Conservation (phyloP, 1,140 invertebrate species). For the Lucilia cuprina region DNA sequence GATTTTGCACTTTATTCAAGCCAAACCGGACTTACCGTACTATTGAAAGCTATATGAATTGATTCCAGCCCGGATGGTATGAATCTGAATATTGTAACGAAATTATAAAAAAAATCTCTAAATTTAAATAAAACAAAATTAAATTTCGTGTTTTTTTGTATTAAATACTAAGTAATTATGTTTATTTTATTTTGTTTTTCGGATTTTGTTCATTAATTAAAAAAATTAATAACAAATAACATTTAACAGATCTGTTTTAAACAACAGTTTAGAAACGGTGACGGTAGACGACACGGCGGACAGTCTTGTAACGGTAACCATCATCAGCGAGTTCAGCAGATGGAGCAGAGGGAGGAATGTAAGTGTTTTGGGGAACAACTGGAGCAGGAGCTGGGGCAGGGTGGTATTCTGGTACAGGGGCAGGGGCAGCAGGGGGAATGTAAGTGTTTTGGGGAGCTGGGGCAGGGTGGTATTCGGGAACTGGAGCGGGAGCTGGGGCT, state of each 20-base stretch:
- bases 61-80: too few relatives aligned
- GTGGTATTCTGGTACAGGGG: not conserved
- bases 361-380: not conserved
- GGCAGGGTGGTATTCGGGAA: not conserved
- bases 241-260: not conserved
- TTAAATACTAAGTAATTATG: not conserved
- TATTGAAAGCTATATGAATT: too few relatives aligned
- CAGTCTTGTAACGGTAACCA: constrained; percentile 52
- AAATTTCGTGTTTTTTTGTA: not conserved
- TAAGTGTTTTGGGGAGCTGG: not conserved
- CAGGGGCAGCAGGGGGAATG: constrained; percentile 9
- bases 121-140: too few relatives aligned
- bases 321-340: constrained; percentile 39
- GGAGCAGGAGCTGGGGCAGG: not conserved
- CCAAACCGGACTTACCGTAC: too few relatives aligned
- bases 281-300: constrained; percentile 49
- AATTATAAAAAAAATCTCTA: too few relatives aligned
- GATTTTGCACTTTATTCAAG: too few relatives aligned
- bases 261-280: constrained; percentile 39
- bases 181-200: not conserved
- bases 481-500: not conserved
- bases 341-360: constrained; percentile 7
- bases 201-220: not conserved
- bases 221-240: constrained; percentile 7
- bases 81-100: too few relatives aligned